A percentile compares a stretch with the other conserved stretches of the same genome.
phyloP scores from a whole-genome alignment of 2,888 invertebrate species.

The Synanthedon vespiformis region DNA sequence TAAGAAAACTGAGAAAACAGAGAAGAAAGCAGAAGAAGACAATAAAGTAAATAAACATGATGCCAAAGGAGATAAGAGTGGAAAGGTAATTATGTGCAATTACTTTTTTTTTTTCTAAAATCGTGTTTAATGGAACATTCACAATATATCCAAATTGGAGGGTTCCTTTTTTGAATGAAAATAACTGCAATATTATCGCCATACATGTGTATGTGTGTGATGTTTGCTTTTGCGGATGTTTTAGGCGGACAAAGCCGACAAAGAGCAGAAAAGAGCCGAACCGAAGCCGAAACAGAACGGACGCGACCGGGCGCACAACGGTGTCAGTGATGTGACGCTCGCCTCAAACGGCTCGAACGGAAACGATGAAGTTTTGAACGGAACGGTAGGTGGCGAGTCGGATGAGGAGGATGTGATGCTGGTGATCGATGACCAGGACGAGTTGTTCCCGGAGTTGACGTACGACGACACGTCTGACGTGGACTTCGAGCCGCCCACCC shows the following conservation, averaged over 20 bases:
- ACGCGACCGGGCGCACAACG: slow-evolving; percentile 20
- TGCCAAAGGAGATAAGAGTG: slow-evolving; percentile 30
- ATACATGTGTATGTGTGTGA: no score
- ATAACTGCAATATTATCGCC: no score
- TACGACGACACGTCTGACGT: slow-evolving; percentile 55
- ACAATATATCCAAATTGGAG: no score
- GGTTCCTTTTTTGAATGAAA: no score
- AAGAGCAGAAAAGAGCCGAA: slow-evolving; percentile 3
- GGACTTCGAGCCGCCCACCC: slow-evolving; percentile 39
- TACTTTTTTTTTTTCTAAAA: background rate
- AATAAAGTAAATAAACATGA: slow-evolving; percentile 19
- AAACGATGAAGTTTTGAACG: slow-evolving; percentile 18
- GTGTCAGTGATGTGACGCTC: slow-evolving; percentile 18
- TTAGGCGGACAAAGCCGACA: background rate
- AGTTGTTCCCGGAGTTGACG: slow-evolving; percentile 58
- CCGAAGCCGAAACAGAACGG: slow-evolving; percentile 37
- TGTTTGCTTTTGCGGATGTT: no score
- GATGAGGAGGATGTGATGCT: slow-evolving; percentile 27
- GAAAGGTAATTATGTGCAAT: slow-evolving; percentile 31
- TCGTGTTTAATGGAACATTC: no score
- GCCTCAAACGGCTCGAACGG: slow-evolving; percentile 18
- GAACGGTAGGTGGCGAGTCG: slow-evolving; percentile 41
- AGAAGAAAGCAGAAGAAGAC: slow-evolving; percentile 17
- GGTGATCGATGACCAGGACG: slow-evolving; percentile 31
- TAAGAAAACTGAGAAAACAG: slow-evolving; percentile 17